Conservation (phyloP, 2,797 vertebrate genomes). For the Lepilemur septentrionalis region DNA sequence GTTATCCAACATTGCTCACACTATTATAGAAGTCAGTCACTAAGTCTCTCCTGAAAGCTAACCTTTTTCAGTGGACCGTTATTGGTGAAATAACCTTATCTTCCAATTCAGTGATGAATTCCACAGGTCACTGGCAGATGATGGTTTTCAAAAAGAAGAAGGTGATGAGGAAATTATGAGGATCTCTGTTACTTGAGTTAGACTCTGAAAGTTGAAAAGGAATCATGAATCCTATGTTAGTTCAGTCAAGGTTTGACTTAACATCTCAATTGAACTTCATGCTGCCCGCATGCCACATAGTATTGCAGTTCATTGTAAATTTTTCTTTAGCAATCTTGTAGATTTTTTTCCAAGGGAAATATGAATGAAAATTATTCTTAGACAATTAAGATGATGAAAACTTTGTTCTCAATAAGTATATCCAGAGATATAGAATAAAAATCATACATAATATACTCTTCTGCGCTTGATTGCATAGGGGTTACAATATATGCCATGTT, state of each 20-base stretch:
- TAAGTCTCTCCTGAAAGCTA: neutral
- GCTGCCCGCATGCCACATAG: neutral
- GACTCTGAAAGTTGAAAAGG: neutral
- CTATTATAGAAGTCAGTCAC: neutral
- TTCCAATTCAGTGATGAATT: neutral
- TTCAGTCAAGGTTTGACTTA: neutral
- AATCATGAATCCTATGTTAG: neutral
- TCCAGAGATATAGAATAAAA: neutral
- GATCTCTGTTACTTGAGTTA: neutral
- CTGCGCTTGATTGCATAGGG: neutral
- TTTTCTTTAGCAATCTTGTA: neutral
- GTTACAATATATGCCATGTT: neutral
- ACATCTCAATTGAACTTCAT: neutral
- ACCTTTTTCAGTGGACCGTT: neutral
- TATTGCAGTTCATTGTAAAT: neutral
- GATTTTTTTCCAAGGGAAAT: neutral
- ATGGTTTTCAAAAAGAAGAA: slow-evolving; percentile 41
- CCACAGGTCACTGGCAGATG: slow-evolving; percentile 2
- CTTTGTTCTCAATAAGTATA: neutral
- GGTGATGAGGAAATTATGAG: neutral
- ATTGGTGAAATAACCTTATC: slow-evolving; percentile 30
- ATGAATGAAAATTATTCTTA: neutral
- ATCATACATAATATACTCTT: neutral
- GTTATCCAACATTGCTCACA: neutral
- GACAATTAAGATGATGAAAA: neutral